phyloP scores from a whole-genome alignment of 2,797 vertebrate species.

The Calcarius lapponicus region DNA sequence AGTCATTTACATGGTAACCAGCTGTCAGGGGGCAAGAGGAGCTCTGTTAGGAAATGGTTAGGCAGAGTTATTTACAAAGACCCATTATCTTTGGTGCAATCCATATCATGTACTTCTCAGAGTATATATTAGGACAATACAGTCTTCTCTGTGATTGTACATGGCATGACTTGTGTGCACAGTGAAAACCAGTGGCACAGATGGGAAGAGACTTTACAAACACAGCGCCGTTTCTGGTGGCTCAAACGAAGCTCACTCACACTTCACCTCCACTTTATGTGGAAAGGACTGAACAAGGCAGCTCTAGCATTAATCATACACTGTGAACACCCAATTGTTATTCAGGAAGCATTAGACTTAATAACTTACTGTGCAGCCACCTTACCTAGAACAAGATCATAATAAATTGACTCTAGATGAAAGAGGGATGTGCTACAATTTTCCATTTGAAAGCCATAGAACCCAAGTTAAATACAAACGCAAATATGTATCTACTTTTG shows the following conservation, averaged over 20 bases:
- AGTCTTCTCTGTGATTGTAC: background rate
- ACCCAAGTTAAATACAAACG: background rate
- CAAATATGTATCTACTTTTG: accelerated
- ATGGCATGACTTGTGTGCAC: accelerated
- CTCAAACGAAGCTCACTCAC: background rate
- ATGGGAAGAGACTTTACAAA: background rate
- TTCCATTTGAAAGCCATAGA: background rate
- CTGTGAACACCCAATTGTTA: background rate
- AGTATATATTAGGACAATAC: background rate
- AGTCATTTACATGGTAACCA: background rate
- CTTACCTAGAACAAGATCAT: background rate
- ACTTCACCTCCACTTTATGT: background rate
- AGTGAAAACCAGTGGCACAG: accelerated
- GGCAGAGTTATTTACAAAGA: background rate
- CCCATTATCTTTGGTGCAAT: background rate
- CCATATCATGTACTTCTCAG: background rate
- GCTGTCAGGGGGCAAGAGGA: background rate
- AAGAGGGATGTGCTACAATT: background rate
- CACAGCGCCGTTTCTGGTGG: background rate
- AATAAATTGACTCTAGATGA: background rate
- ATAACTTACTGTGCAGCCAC: background rate
- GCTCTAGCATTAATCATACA: background rate
- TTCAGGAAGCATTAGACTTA: background rate
- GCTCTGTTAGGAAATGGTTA: background rate
- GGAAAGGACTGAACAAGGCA: background rate